Base-by-base conservation (phyloP, 1,140 invertebrate genomes). In the Pararge aegeria region DNA sequence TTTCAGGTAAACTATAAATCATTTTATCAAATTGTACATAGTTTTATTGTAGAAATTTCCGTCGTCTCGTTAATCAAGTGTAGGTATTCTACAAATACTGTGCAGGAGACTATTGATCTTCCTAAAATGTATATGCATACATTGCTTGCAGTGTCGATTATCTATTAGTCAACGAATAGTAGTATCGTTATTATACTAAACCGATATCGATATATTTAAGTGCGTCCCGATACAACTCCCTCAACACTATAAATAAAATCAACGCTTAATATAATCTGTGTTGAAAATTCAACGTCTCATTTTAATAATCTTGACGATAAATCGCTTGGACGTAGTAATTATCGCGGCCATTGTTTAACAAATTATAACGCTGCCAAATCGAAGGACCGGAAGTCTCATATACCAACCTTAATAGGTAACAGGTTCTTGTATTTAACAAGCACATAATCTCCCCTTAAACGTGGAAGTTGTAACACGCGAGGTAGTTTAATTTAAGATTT, bases 401-500 rank as follows among this genome's bases (percentile, higher is more conserved):
- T 37, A 46, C 30, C 12, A 60, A 37, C 34, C 38, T 60, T 60
- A 46, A 20, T n/a, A 46, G 44, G 12, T 12, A 21, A 46, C 44
- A 18, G 38, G 13, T n/a, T 46, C 44, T 46, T 21, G 20, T 34
- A 24, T 46, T 21, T 15, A 21, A 21, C 18, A 9, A 46, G 44
- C 18, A 5, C 15, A 21, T 46, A 46, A 46, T 46, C 38, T 42
- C 20, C 44, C 44, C 44, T 75, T 61, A 75, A 79, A 75, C 79
- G 67, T 77, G 75, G 72, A 68, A 70, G 55, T 58, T 38, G 66
- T 58, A 74, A 71, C 83, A 84, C 83, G 83, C 83, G 61, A 82
- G 61, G 78, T 75, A 75, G 76, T 75, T 78, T 71, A 64, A 67
- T 76, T 72, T 58, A 68, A 80, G 81, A 84, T 84, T 70, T 64